Percentiles rank a stretch among this genome's conserved stretches.
Evolutionary conservation across 2,113 vertebrate species (phyloP).

Genomic region (Psettodes erumei): DNA sequence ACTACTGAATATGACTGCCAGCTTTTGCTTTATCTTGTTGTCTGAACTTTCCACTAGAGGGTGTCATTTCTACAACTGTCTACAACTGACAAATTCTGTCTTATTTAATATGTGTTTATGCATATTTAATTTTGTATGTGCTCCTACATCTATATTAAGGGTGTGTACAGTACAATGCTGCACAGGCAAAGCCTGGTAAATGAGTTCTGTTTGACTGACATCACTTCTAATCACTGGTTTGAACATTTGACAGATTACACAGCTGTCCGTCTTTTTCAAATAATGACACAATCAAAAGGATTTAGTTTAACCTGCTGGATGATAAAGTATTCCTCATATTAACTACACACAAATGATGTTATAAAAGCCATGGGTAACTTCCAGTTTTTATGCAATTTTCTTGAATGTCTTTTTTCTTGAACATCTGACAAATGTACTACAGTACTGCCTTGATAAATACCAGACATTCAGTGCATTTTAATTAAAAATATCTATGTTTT

Average conservation of each 20-base stretch:
- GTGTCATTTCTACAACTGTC: constrained; percentile 29
- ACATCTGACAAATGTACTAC: too few relatives aligned
- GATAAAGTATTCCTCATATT: not conserved
- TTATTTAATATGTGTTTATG: too few relatives aligned
- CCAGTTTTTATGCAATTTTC: not conserved
- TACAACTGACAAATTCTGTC: not conserved
- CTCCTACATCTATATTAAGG: too few relatives aligned
- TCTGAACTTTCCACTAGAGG: constrained; percentile 68
- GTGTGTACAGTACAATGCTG: not conserved
- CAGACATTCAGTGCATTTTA: not conserved
- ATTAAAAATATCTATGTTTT: not conserved
- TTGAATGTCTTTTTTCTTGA: too few relatives aligned
- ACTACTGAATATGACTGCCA: not conserved
- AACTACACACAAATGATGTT: not conserved
- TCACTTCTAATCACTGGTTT: not conserved
- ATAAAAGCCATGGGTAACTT: not conserved
- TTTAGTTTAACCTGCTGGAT: not conserved
- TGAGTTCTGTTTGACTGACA: not conserved
- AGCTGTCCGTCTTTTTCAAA: not conserved
- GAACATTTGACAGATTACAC: not conserved
- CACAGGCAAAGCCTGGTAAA: not conserved
- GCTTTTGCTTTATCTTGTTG: not conserved
- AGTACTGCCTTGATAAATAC: not conserved
- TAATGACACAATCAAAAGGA: not conserved
- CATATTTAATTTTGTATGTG: too few relatives aligned